phyloP scores from a whole-genome alignment of 1,140 invertebrate species.

The Drosophila malerkotliana region DNA sequence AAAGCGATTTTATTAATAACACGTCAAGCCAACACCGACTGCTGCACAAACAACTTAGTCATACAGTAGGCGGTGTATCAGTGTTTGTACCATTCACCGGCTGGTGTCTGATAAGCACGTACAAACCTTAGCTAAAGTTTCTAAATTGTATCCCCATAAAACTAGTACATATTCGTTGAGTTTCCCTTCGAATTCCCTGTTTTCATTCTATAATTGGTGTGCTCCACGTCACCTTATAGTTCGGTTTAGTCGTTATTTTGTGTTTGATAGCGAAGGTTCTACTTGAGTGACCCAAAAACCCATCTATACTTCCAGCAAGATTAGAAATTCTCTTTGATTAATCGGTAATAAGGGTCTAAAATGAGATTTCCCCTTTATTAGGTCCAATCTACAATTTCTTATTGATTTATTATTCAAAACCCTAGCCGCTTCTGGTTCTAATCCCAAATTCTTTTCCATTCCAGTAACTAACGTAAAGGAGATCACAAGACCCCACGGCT shows the following conservation, averaged over 20 bases:
- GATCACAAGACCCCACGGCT: conserved; percentile 22
- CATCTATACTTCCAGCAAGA: conserved; percentile 7
- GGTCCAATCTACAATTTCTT: no score
- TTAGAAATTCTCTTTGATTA: conserved; percentile 5
- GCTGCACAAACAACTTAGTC: conserved; percentile 37
- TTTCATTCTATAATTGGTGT: conserved; percentile 35
- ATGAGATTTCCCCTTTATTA: neutral
- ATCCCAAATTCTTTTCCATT: neutral
- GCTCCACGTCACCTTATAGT: conserved; percentile 57
- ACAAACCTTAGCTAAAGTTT: neutral
- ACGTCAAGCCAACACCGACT: conserved; percentile 34
- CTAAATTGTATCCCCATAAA: neutral
- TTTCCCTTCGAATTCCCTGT: conserved; percentile 14
- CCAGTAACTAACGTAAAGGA: conserved; percentile 36
- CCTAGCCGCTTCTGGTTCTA: no score
- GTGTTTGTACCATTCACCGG: conserved; percentile 54
- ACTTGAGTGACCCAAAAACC: neutral
- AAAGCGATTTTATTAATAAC: conserved; percentile 47
- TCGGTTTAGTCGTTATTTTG: neutral
- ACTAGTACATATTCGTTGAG: neutral
- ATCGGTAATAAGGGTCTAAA: neutral
- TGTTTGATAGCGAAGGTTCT: conserved; percentile 7
- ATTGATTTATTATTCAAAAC: neutral
- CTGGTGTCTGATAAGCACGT: conserved; percentile 70
- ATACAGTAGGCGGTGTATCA: neutral